phyloP scores from a whole-genome alignment of 2,113 vertebrate species.

The Carettochelys insculpta region DNA sequence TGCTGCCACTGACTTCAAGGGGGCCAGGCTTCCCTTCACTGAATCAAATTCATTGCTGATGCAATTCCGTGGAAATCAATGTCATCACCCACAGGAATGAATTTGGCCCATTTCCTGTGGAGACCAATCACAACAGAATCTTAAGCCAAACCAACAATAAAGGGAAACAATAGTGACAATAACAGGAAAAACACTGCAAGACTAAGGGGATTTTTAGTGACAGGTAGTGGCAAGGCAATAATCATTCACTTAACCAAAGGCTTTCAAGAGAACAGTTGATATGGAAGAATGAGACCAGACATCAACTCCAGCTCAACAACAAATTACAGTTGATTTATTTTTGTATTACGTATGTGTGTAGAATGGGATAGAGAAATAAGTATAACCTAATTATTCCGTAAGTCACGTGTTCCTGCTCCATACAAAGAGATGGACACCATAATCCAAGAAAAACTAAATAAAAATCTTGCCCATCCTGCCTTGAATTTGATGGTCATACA shows the following conservation, averaged over 20 bases:
- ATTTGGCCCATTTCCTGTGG: background rate
- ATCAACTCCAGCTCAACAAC: slow-evolving; percentile 11
- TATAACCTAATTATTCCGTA: slow-evolving; percentile 16
- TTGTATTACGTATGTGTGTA: slow-evolving; percentile 7
- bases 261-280: slow-evolving; percentile 32
- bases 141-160: slow-evolving; percentile 36
- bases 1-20: background rate
- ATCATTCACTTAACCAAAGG: slow-evolving; percentile 25
- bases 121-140: background rate
- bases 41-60: background rate
- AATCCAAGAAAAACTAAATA: slow-evolving; percentile 7
- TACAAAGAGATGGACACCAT: background rate
- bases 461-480: background rate
- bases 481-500: background rate
- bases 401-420: background rate
- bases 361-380: background rate
- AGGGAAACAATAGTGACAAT: no score
- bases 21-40: background rate
- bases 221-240: slow-evolving; percentile 33
- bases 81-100: background rate
- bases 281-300: background rate
- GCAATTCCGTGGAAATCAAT: background rate
- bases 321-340: slow-evolving; percentile 17
- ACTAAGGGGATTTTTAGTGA: background rate
- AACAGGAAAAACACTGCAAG: background rate